Evolutionary conservation across 2,888 invertebrate species (phyloP).

Genomic region (Nudaria mundana): DNA sequence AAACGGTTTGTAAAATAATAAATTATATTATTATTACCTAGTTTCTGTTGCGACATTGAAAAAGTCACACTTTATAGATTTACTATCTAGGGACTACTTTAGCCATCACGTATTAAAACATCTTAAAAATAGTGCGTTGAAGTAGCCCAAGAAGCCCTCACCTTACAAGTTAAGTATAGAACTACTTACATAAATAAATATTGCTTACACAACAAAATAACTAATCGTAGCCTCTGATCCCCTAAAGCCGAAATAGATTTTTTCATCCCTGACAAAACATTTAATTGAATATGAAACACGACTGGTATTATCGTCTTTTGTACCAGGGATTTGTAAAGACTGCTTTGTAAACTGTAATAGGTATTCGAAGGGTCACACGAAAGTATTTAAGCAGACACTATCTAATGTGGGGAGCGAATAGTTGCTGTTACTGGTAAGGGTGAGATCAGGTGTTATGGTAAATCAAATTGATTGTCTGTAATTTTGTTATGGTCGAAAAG

Average conservation of each 20-base stretch:
- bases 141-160: no score
- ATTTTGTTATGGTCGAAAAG: slow-evolving; percentile 13
- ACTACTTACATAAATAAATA: no score
- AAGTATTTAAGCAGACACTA: slow-evolving; percentile 62
- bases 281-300: slow-evolving; percentile 88
- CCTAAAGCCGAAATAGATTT: slow-evolving; percentile 79
- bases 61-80: no score
- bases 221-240: slow-evolving; percentile 40
- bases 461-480: slow-evolving; percentile 32
- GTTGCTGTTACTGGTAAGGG: slow-evolving; percentile 33
- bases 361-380: slow-evolving; percentile 68
- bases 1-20: no score
- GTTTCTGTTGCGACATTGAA: no score
- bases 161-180: slow-evolving; percentile 10
- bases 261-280: slow-evolving; percentile 80
- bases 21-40: no score
- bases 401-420: slow-evolving; percentile 48
- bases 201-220: slow-evolving; percentile 33
- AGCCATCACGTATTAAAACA: no score
- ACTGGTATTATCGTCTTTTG: slow-evolving; percentile 77
- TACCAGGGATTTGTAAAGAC: slow-evolving; percentile 68
- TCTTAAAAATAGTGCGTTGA: no score
- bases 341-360: slow-evolving; percentile 55
- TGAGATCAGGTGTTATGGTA: slow-evolving; percentile 55
- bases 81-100: no score